Evolutionary conservation across 2,797 vertebrate genomes (phyloP), one percentile per base, ranked within the genome.

Genomic region (Thamnophis elegans): DNA sequence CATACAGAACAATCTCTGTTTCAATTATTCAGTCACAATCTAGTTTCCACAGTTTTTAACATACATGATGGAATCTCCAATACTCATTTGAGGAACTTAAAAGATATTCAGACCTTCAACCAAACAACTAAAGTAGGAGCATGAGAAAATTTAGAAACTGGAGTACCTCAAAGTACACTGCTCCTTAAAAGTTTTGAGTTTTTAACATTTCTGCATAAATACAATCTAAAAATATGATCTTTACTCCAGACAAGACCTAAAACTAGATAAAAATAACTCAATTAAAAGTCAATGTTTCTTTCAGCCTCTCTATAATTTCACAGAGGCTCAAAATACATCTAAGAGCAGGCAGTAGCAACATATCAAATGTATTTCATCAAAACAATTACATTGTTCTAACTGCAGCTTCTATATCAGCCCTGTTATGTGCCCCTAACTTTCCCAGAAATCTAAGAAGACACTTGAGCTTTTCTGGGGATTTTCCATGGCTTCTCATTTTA

Each of bases 71-170:
- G 55, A 6, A 92, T 73, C 42, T 90, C 93, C 93, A 85, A 32
- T 14, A 36, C 14, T 18, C 16, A 36, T 93, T 94, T 82, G 53
- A 95, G 93, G 92, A 94, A 95, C 42, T 78, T 9, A 28, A 94
- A 26, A 85, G 88, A 89, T 92, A 73, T 73, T 42, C 93, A 94
- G 88, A 95, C 8, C 92, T 92, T 93, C 94, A 95, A 92, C 92
- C 91, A 96, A 95, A 95, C 92, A 93, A 65, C 95, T 95, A 88
- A 25, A 88, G 90, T 90, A 90, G 18, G 53, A 93, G 93, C 94
- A 22, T 95, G 94, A 95, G 97, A 96, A 92, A 86, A 91, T 54
- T 94, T 96, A 96, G 96, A 96, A 96, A 97, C 94, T 96, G 94
- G 82, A 93, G 73, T 25, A 94, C 93, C 94, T 94, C 53, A 73